Base-by-base conservation (phyloP, 2,888 invertebrate species). In the Dioctria linearis region DNA sequence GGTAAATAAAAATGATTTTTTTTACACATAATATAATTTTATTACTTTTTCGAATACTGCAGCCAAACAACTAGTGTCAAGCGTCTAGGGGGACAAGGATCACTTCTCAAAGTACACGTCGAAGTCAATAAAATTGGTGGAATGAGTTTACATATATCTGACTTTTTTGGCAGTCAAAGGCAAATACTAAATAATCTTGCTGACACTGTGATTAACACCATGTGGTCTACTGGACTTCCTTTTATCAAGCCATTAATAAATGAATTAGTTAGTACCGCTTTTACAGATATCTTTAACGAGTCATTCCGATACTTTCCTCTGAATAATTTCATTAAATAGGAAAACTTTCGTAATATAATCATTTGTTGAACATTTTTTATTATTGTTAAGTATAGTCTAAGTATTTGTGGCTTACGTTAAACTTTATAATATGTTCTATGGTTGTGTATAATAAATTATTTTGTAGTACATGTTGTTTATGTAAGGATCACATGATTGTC, bases 201-300 rank as follows among this genome's bases (percentile, higher is more conserved):
- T 66, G 95, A 95, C 86, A 91, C 93, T 67, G 90, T 96, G 57
- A 96, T 96, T 86, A 96, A 96, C 87, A 92, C 92, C 13, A 92
- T 94, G 43, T 96, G 96, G 96, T 93, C 94, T 85, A 93, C 95
- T 0, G 95, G 95, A 46, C 94, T 96, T 85, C 92, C 93, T 2
- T 90, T 95, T 59, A 91, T 95, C 78, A 90, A 93, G 82, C 94
- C 95, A 0, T 89, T 95, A 73, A 95, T 96, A 85, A 95, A 95
- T 88, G 95, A 96, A 86, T 90, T 96, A 81, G 95, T 96, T 82
- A 94, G 95, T 86, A 93, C 93, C 0, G 95, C 94, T 5, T 96
- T 96, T 87, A 95, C 95, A 0, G 94, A 95, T 82, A 95, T 96
- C 83, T 95, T 95, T 88, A 94, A 93, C 85, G 92, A 91, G 80